A percentile compares a stretch with the other conserved stretches of the same genome.
Conservation (phyloP, 2,888 invertebrate species). For the Erannis defoliaria region DNA sequence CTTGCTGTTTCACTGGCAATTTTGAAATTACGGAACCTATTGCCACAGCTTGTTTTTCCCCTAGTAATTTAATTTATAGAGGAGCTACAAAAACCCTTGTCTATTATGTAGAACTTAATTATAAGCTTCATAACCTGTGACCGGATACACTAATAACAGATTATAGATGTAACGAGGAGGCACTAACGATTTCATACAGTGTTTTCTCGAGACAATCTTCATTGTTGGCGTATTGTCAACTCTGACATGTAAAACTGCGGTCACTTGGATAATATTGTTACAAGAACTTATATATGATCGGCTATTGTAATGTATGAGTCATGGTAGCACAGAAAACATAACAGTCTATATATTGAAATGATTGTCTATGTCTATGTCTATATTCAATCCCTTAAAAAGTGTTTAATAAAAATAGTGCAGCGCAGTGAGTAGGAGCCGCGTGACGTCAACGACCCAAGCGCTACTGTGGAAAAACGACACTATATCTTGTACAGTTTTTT, state of each 20-base stretch:
- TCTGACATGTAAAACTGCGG: neutral
- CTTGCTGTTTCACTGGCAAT: neutral
- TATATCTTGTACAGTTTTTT: no score
- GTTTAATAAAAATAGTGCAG: no score
- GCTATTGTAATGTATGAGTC: neutral
- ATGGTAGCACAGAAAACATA: no score
- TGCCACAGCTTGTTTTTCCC: neutral
- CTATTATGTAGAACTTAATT: constrained; percentile 15
- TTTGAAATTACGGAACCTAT: neutral
- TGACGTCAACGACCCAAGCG: no score
- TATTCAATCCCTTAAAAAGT: no score
- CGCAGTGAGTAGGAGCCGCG: no score
- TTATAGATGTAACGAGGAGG: constrained; percentile 3
- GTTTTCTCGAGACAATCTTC: neutral
- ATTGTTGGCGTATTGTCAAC: constrained; percentile 11
- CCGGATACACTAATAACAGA: constrained; percentile 29
- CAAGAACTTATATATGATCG: neutral
- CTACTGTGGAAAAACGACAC: no score
- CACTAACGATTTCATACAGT: constrained; percentile 4
- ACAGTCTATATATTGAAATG: no score
- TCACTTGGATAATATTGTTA: neutral
- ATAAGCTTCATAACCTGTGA: constrained; percentile 11
- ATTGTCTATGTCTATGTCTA: no score
- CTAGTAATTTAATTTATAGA: neutral
- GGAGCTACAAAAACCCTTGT: constrained; percentile 7